These are phyloP conservation scores for Leuciscus waleckii DNA, from an alignment of 2,797 vertebrate species.

Conservation along the genomic window DNA sequence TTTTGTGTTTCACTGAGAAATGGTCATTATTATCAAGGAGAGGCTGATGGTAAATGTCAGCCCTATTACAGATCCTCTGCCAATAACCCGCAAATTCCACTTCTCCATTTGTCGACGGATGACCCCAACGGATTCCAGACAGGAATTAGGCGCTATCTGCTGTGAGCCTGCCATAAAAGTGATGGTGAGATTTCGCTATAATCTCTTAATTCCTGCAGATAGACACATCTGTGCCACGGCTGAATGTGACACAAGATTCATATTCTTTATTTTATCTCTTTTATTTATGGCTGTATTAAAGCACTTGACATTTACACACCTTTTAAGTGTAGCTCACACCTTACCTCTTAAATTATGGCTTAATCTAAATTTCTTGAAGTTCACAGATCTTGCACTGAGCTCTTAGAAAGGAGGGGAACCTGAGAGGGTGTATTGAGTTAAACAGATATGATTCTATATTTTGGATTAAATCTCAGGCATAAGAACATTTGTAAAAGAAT, in stretches of 20 bases:
- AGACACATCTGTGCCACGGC: slow-evolving; percentile 43
- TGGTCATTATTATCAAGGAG: slow-evolving; percentile 42
- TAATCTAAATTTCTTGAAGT: slow-evolving; percentile 59
- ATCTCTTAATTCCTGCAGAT: slow-evolving; percentile 63
- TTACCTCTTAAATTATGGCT: slow-evolving; percentile 56
- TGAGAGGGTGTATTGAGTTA: slow-evolving; percentile 21
- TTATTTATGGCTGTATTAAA: slow-evolving; percentile 56
- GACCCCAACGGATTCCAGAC: slow-evolving; percentile 52
- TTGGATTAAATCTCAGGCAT: slow-evolving; percentile 45
- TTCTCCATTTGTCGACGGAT: slow-evolving; percentile 50
- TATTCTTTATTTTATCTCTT: slow-evolving; percentile 50
- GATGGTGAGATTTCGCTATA: slow-evolving; percentile 54
- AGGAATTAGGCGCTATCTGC: slow-evolving; percentile 58
- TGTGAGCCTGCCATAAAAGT: slow-evolving; percentile 49
- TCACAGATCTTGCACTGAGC: slow-evolving; percentile 22
- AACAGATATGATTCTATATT: slow-evolving; percentile 48
- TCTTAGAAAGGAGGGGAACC: slow-evolving; percentile 21
- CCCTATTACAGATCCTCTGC: slow-evolving; percentile 54
- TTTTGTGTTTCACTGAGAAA: slow-evolving; percentile 26
- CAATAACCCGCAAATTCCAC: slow-evolving; percentile 50
- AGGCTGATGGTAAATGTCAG: slow-evolving; percentile 59
- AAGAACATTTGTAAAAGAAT: slow-evolving; percentile 43
- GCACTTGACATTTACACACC: slow-evolving; percentile 60
- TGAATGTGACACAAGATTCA: slow-evolving; percentile 50
- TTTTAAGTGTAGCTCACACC: slow-evolving; percentile 54